phyloP scores from a whole-genome alignment of 2,888 invertebrate genomes.

The Platerodrilus igneus region DNA sequence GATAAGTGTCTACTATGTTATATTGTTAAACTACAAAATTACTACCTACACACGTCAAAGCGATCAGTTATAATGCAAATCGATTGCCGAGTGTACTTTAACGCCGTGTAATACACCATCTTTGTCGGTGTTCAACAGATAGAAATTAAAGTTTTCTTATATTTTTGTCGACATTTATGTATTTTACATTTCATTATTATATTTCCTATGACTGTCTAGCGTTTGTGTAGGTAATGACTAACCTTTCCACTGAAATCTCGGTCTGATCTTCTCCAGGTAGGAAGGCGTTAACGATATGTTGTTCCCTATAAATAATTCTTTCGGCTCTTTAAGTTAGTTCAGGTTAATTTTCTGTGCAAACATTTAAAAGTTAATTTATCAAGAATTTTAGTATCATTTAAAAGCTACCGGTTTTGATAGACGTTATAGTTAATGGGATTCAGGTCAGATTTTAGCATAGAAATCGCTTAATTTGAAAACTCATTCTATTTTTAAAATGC shows the following conservation, averaged over 20 bases:
- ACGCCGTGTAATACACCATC: constrained; percentile 32
- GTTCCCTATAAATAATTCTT: constrained; percentile 41
- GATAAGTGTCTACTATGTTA: background rate
- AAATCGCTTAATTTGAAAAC: too few species aligned
- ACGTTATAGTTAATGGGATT: too few species aligned
- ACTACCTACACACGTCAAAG: background rate
- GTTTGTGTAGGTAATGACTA: constrained; percentile 3
- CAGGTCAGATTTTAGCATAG: too few species aligned
- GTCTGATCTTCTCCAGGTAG: constrained; percentile 34
- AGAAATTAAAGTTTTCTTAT: constrained; percentile 38
- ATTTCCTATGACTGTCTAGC: constrained; percentile 7
- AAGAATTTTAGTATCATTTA: constrained; percentile 21
- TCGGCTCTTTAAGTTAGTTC: constrained; percentile 36
- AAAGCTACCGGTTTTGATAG: constrained; percentile 28
- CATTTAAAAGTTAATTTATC: constrained; percentile 36
- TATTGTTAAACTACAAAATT: background rate
- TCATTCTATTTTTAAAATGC: too few species aligned
- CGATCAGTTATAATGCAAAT: constrained; percentile 4
- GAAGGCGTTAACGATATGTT: constrained; percentile 38
- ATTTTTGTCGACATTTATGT: constrained; percentile 39
- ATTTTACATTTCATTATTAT: constrained; percentile 18
- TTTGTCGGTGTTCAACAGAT: constrained; percentile 34
- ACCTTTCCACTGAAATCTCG: constrained; percentile 21
- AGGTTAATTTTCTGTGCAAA: constrained; percentile 41
- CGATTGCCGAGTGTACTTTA: constrained; percentile 3